Percentiles rank a stretch among this genome's conserved stretches.
Evolutionary conservation across 2,888 invertebrate genomes (phyloP).

Genomic region (Polyommatus iphigenia): DNA sequence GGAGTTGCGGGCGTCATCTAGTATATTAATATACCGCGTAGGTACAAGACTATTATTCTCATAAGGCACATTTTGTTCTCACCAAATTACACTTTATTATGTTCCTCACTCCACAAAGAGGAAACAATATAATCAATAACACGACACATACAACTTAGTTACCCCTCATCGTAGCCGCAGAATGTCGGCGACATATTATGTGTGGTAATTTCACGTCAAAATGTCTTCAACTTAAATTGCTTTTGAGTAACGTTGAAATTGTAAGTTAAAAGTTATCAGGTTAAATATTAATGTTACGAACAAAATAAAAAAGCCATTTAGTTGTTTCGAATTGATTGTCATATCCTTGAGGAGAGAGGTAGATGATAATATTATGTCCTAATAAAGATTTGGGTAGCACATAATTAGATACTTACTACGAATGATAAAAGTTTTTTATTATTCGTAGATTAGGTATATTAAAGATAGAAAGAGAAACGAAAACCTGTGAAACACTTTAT

Average conservation of each 20-base stretch:
- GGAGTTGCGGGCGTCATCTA: no score
- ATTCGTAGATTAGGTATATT: no score
- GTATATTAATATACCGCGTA: no score
- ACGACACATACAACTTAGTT: not conserved
- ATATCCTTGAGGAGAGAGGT: no score
- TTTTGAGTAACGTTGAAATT: not conserved
- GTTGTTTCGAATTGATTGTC: no score
- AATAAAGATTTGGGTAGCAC: no score
- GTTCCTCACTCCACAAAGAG: not conserved
- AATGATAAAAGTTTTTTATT: no score
- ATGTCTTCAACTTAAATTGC: slow-evolving; percentile 9
- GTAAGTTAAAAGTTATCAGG: not conserved
- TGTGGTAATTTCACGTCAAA: slow-evolving; percentile 5
- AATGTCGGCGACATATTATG: not conserved
- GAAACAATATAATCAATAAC: not conserved
- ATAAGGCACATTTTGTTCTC: not conserved
- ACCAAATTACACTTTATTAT: not conserved
- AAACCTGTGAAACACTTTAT: slow-evolving; percentile 30
- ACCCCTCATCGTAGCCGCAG: not conserved
- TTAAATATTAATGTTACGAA: no score
- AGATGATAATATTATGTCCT: no score
- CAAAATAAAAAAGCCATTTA: not conserved
- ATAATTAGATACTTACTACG: no score
- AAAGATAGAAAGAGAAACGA: not conserved
- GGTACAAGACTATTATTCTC: not conserved